Conservation (phyloP, 2,113 vertebrate genomes). For the Arizona elegans region DNA sequence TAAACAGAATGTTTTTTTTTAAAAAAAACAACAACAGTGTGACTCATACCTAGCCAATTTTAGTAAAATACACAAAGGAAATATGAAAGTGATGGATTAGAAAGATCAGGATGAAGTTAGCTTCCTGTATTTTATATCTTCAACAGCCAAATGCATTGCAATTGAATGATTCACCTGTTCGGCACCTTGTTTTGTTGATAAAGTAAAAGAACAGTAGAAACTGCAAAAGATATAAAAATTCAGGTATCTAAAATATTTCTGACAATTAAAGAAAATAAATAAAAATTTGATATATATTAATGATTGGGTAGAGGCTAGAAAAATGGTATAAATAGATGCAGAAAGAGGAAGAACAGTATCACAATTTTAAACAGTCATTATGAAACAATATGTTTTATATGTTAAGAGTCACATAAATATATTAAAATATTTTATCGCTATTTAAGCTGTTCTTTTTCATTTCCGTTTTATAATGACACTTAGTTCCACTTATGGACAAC, state of each 20-base stretch:
- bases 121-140: conserved; percentile 1
- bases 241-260: conserved; percentile 25
- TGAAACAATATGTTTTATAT: not conserved
- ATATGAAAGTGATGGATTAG: not conserved
- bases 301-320: not conserved
- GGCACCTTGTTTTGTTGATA: conserved; percentile 45
- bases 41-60: not conserved
- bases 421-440: not conserved
- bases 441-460: not conserved
- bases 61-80: fast-evolving
- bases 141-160: conserved; percentile 13
- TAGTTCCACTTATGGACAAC: not conserved
- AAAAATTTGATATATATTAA: not conserved
- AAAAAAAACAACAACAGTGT: not conserved
- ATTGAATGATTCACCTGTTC: conserved; percentile 56
- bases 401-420: not conserved
- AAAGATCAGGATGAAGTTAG: not conserved
- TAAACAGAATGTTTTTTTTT: conserved; percentile 3
- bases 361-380: not conserved
- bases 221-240: not conserved
- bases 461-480: not conserved
- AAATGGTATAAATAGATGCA: not conserved
- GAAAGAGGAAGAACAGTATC: not conserved
- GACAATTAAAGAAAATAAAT: conserved; percentile 20
- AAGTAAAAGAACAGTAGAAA: conserved; percentile 45